Evolutionary conservation across 2,113 vertebrate species (phyloP).

Genomic region (Sprattus sprattus): DNA sequence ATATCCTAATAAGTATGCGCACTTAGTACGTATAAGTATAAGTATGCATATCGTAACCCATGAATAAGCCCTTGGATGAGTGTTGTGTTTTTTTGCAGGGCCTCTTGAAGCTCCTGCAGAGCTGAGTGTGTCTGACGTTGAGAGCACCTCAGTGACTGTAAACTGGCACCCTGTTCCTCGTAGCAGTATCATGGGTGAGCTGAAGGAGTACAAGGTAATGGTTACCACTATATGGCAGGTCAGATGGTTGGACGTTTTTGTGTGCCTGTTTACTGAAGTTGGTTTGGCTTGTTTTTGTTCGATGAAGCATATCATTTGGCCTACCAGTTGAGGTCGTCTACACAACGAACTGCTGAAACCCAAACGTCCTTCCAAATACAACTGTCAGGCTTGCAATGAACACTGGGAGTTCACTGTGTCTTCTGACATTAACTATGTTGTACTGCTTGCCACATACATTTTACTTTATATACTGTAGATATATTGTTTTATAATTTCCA

Average conservation of each 20-base stretch:
- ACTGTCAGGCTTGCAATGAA: no score
- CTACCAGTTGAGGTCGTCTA: background rate
- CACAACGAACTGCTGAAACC: background rate
- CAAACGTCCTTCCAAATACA: no score
- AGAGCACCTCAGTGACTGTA: slow-evolving; percentile 83
- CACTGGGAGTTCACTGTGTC: no score
- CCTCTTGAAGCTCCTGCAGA: slow-evolving; percentile 86
- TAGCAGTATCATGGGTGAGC: slow-evolving; percentile 85
- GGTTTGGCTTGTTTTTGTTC: no score
- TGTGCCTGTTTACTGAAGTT: background rate
- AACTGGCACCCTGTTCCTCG: slow-evolving; percentile 86
- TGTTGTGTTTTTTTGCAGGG: slow-evolving; percentile 67
- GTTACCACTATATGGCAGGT: background rate
- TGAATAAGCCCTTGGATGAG: background rate
- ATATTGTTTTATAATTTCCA: no score
- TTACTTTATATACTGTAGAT: no score
- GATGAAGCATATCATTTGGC: no score
- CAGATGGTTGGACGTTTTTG: background rate
- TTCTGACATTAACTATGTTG: no score
- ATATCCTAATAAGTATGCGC: no score
- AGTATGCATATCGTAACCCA: no score
- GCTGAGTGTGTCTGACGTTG: slow-evolving; percentile 81
- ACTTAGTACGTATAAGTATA: no score
- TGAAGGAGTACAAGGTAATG: slow-evolving; percentile 93
- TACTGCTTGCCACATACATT: no score